phyloP scores from a whole-genome alignment of 2,888 invertebrate species.

The Eupithecia subumbrata region DNA sequence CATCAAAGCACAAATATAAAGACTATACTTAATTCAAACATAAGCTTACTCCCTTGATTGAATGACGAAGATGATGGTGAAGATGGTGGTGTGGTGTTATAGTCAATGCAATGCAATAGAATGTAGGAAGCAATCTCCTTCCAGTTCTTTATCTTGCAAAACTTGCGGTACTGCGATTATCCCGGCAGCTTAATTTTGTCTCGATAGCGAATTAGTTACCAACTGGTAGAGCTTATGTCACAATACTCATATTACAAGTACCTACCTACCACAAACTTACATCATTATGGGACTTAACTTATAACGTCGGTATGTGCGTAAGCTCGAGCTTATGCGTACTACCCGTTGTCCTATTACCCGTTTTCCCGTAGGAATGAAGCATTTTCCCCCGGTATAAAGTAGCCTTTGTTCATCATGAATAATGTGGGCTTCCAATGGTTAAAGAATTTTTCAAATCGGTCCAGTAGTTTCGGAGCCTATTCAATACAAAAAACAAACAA shows the following conservation, averaged over 20 bases:
- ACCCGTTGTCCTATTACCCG: not conserved
- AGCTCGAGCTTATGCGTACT: not conserved
- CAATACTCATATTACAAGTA: not conserved
- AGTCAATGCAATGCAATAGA: conserved; percentile 49
- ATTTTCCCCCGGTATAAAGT: too few species aligned
- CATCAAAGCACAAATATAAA: not conserved
- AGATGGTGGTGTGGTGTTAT: not conserved
- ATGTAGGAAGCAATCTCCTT: conserved; percentile 73
- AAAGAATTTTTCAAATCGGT: too few species aligned
- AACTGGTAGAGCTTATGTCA: not conserved
- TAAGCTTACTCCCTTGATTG: not conserved
- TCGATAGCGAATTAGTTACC: conserved; percentile 6
- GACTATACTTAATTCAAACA: not conserved
- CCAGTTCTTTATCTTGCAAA: conserved; percentile 55
- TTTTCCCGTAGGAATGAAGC: too few species aligned
- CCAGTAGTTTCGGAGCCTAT: too few species aligned
- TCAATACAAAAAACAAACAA: too few species aligned
- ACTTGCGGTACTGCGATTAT: conserved; percentile 26
- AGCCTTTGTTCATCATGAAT: too few species aligned
- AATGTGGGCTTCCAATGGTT: too few species aligned
- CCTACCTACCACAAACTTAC: not conserved
- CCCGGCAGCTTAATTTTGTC: conserved; percentile 29
- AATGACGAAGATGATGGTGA: not conserved
- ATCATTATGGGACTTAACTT: too few species aligned
- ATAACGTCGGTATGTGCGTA: not conserved